These are phyloP conservation scores for Drosophila mayri DNA, from an alignment of 1,140 invertebrate genomes.

Conservation along the genomic window DNA sequence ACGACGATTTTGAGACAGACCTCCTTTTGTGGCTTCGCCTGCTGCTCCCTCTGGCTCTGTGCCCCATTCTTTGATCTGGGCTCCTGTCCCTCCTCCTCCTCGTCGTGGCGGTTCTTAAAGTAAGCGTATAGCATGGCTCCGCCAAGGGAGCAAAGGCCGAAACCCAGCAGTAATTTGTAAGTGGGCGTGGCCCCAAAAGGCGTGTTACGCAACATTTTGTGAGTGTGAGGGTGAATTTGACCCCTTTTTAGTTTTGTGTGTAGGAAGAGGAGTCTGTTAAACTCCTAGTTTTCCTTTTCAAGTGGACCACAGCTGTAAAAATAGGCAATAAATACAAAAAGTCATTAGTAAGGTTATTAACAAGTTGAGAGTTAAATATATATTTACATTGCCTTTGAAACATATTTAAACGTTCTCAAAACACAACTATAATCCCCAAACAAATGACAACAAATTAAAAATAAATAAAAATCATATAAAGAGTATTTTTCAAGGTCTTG, in stretches of 20 bases:
- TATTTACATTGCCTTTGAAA: not conserved
- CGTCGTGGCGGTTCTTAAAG: conserved; percentile 74
- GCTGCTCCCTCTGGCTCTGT: conserved; percentile 12
- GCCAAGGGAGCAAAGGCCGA: conserved; percentile 81
- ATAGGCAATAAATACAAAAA: not conserved
- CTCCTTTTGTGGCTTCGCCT: conserved; percentile 55
- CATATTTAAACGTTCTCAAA: not conserved
- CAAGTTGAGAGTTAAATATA: not conserved
- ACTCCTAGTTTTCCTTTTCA: not conserved
- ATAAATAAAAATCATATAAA: conserved; percentile 18
- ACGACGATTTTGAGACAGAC: conserved; percentile 71
- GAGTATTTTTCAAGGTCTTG: conserved; percentile 5
- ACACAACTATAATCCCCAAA: not conserved
- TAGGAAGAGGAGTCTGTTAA: conserved; percentile 1
- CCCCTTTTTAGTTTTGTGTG: not conserved
- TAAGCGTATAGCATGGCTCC: conserved; percentile 83
- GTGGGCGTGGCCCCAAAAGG: conserved; percentile 68
- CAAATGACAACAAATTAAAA: conserved; percentile 25
- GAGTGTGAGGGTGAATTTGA: not conserved
- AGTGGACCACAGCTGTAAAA: conserved; percentile 1
- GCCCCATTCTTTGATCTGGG: conserved; percentile 2
- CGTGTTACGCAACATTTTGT: conserved; percentile 77
- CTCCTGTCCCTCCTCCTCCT: conserved; percentile 51
- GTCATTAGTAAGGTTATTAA: not conserved
- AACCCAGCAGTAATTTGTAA: conserved; percentile 78